Base-by-base conservation (phyloP, 2,888 invertebrate genomes). In the Cataglyphis albicans region DNA sequence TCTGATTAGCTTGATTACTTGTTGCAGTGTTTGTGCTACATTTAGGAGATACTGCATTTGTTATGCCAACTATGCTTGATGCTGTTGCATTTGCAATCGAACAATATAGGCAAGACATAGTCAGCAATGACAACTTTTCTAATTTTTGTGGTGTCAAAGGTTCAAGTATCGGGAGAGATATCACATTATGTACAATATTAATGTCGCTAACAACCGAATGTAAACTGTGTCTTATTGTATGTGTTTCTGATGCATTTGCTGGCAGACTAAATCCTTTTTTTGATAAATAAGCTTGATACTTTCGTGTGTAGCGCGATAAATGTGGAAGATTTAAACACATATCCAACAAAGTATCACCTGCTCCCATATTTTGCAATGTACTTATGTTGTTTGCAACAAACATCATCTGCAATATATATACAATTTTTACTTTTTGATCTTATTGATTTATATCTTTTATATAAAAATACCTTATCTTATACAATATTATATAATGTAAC, bases 91-190 rank as follows among this genome's bases (percentile, higher is more conserved):
- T 97, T 0, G 97, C 96, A 25, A 97, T 96, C 2, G 97, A 97
- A 91, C 97, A 97, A 89, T 98, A 97, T 5, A 99, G 95, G 90
- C 98, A 98, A 7, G 98, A 97, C 95, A 98, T 97, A 76, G 98
- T 97, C 85, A 99, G 96, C 84, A 97, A 96, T 67, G 98, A 97
- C 61, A 99, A 95, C 92, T 98, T 97, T 83, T 97, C 96, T 68
- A 99, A 96, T 91, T 98, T 97, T n/a, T 96, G 96, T 4, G 97
- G 96, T 12, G 98, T 98, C 90, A 99, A 95, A 0, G 99, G 98
- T 94, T 99, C 98, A 78, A 98, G 95, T 83, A 98, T 96, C 0
- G 98, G 98, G 90, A 99, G 95, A 25, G 98, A 97, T 89, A 98
- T 96, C 9, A 98, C 98, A 87, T 97, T 96, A 93, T 97, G 97